phyloP scores from a whole-genome alignment of 2,888 invertebrate genomes.

The Agonum fuliginosum region DNA sequence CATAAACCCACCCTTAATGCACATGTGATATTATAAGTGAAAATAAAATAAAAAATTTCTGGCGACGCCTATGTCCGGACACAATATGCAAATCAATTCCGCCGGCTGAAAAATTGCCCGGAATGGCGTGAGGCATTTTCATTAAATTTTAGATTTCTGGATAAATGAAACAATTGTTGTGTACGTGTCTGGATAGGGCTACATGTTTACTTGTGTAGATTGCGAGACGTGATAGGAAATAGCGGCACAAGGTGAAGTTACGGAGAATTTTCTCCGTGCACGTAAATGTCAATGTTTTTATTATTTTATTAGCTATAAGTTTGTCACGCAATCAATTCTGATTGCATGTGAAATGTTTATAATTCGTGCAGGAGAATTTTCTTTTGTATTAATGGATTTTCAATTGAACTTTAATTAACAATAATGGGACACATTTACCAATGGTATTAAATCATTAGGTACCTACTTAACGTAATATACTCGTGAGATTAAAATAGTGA shows the following conservation, averaged over 20 bases:
- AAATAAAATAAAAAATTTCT: too few relatives aligned
- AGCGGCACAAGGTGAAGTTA: not conserved
- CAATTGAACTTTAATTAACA: not conserved
- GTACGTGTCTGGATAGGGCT: not conserved
- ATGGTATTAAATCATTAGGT: not conserved
- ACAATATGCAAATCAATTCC: not conserved
- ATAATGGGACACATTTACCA: not conserved
- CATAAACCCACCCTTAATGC: too few relatives aligned
- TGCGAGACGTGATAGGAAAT: not conserved
- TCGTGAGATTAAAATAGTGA: too few relatives aligned
- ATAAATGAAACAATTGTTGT: conserved; percentile 18
- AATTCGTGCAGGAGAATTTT: not conserved
- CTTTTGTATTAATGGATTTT: not conserved
- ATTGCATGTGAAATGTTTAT: conserved; percentile 14
- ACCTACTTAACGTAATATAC: too few relatives aligned
- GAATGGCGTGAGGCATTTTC: not conserved
- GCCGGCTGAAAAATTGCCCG: not conserved
- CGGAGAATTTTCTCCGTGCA: not conserved
- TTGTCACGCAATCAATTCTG: not conserved
- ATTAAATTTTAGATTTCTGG: conserved; percentile 16
- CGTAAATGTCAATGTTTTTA: conserved; percentile 19
- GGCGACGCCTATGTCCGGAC: too few relatives aligned
- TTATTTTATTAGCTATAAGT: conserved; percentile 1
- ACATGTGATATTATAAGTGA: too few relatives aligned
- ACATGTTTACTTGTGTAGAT: conserved; percentile 13